These are phyloP conservation scores for Julus scanicus DNA, from an alignment of 2,888 invertebrate species.

Conservation along the genomic window DNA sequence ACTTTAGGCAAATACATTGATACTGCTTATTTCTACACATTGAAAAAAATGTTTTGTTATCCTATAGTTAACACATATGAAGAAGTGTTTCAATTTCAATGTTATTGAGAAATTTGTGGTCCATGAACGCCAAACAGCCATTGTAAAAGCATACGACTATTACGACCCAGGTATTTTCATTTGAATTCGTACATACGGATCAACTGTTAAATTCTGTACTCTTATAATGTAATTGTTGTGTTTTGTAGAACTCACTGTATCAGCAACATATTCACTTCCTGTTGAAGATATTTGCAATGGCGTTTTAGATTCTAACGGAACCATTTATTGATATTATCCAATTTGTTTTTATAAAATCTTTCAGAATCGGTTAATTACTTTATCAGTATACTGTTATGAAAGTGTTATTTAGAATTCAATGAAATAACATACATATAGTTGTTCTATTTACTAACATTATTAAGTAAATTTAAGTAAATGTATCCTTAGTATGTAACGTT, in stretches of 20 bases:
- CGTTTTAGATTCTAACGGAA: no score
- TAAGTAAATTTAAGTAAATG: no score
- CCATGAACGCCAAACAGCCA: conserved; percentile 62
- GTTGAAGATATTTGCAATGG: neutral
- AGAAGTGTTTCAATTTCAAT: conserved; percentile 63
- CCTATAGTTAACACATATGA: conserved; percentile 59
- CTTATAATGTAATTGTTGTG: neutral
- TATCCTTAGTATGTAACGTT: no score
- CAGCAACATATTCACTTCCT: neutral
- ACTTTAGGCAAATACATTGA: no score
- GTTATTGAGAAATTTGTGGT: conserved; percentile 63
- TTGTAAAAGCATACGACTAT: conserved; percentile 63
- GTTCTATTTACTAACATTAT: no score
- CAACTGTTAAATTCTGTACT: neutral
- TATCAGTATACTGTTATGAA: no score
- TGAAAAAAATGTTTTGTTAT: neutral
- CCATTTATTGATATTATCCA: no score
- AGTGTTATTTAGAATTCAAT: no score
- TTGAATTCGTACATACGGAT: neutral
- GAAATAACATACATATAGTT: no score
- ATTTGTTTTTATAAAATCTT: no score
- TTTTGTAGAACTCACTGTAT: neutral
- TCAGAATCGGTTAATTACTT: no score
- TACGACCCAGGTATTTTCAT: conserved; percentile 62
- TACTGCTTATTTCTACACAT: neutral